Percentiles rank a stretch among this genome's conserved stretches.
Evolutionary conservation across 2,888 invertebrate species (phyloP).

Genomic region (Eudasyphora cyanicolor): DNA sequence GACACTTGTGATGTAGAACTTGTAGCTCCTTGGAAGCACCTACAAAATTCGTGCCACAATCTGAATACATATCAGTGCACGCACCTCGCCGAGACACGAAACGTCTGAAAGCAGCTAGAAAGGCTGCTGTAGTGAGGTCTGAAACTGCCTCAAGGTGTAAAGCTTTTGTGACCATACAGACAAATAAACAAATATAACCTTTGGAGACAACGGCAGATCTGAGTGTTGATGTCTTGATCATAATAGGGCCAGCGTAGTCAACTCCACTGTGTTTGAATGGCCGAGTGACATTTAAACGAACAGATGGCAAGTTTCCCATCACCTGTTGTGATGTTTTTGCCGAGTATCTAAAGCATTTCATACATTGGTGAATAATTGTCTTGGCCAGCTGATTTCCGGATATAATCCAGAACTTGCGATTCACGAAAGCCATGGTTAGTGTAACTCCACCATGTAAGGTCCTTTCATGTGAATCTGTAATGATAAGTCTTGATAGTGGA

Average conservation of each 20-base stretch:
- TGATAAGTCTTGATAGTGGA: conserved; percentile 46
- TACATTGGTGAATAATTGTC: conserved; percentile 27
- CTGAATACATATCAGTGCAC: conserved; percentile 47
- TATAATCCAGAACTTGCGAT: conserved; percentile 48
- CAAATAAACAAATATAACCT: conserved; percentile 62
- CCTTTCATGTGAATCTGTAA: conserved; percentile 41
- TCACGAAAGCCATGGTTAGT: conserved; percentile 47
- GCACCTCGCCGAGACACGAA: conserved; percentile 49
- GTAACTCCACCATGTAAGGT: conserved; percentile 51
- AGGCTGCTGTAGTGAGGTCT: conserved; percentile 58
- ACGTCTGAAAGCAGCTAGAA: conserved; percentile 60
- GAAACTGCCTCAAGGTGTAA: conserved; percentile 65
- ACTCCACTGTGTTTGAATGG: conserved; percentile 36
- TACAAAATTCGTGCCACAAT: conserved; percentile 56
- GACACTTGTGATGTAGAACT: not conserved
- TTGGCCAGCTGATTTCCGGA: conserved; percentile 41
- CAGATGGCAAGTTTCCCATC: conserved; percentile 52
- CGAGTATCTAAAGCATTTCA: conserved; percentile 41
- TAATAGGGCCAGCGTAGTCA: conserved; percentile 67
- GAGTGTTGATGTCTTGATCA: conserved; percentile 55
- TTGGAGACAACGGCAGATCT: conserved; percentile 42
- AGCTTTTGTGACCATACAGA: conserved; percentile 61
- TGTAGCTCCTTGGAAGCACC: conserved; percentile 41
- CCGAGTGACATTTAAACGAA: conserved; percentile 44
- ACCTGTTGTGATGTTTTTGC: conserved; percentile 41